A percentile compares a stretch with the other conserved stretches of the same genome.
These are phyloP conservation scores for Agrochola macilenta DNA, from an alignment of 2,888 invertebrate species.

Conservation along the genomic window DNA sequence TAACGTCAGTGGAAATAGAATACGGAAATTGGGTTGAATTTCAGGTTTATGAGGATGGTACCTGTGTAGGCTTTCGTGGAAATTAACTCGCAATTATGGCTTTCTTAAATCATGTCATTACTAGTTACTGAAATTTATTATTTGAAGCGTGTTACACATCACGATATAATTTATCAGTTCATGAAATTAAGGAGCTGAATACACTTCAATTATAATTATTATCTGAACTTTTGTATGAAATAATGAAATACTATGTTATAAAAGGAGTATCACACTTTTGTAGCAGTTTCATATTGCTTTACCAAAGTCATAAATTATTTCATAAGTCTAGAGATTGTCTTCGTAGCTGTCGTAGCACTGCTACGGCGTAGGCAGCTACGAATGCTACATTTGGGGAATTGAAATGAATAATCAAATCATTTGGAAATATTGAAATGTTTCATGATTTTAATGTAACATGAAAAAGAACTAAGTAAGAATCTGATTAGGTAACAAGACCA, in stretches of 20 bases:
- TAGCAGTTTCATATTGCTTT: not conserved
- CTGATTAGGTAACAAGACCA: not conserved
- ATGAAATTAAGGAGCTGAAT: not conserved
- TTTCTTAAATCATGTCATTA: not conserved
- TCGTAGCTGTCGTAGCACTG: constrained; percentile 24
- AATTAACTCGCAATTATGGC: constrained; percentile 12
- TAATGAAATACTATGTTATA: not conserved
- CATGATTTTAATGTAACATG: not conserved
- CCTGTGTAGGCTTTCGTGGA: not conserved
- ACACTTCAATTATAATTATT: not conserved
- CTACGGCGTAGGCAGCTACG: constrained; percentile 46
- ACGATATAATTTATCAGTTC: not conserved
- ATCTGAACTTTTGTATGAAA: not conserved
- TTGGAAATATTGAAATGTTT: not conserved
- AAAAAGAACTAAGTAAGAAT: not conserved
- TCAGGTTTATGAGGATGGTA: constrained; percentile 30
- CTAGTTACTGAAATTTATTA: not conserved
- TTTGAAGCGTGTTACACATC: not conserved
- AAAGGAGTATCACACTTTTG: not conserved
- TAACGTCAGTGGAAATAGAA: constrained; percentile 26
- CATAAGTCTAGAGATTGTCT: not conserved
- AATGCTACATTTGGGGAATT: not conserved
- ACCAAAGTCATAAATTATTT: not conserved
- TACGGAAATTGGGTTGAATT: constrained; percentile 35
- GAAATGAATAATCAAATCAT: not conserved